phyloP scores from a whole-genome alignment of 2,113 vertebrate genomes.

The Ramphastos sulfuratus region DNA sequence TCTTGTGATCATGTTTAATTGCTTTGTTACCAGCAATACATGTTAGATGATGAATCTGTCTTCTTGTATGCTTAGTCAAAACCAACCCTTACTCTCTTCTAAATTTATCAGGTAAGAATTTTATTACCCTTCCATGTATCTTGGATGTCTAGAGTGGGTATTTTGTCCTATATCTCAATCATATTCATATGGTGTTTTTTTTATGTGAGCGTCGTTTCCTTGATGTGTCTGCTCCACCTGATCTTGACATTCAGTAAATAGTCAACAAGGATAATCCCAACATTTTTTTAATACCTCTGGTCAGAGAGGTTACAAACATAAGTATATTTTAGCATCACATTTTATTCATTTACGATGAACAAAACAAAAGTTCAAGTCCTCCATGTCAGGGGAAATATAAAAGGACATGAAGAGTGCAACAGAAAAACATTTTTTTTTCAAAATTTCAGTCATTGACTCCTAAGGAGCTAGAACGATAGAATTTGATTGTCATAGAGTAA shows the following conservation, averaged over 20 bases:
- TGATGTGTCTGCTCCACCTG: neutral
- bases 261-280: neutral
- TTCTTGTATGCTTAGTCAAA: neutral
- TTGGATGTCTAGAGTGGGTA: neutral
- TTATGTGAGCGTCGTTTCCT: neutral
- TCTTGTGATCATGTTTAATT: slow-evolving; percentile 28
- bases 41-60: neutral
- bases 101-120: neutral
- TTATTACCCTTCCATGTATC: neutral
- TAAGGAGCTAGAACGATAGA: neutral
- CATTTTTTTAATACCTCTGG: neutral
- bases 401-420: neutral
- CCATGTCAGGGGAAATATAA: neutral
- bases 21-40: neutral
- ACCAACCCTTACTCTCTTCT: neutral
- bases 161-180: neutral
- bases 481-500: slow-evolving; percentile 11
- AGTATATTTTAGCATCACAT: neutral
- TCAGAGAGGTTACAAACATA: neutral
- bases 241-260: neutral
- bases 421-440: neutral
- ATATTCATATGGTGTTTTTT: neutral
- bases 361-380: neutral
- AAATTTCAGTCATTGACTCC: neutral
- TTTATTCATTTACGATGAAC: neutral